Conservation (phyloP, 1,140 invertebrate species). For the Drosophila equinoxialis region DNA sequence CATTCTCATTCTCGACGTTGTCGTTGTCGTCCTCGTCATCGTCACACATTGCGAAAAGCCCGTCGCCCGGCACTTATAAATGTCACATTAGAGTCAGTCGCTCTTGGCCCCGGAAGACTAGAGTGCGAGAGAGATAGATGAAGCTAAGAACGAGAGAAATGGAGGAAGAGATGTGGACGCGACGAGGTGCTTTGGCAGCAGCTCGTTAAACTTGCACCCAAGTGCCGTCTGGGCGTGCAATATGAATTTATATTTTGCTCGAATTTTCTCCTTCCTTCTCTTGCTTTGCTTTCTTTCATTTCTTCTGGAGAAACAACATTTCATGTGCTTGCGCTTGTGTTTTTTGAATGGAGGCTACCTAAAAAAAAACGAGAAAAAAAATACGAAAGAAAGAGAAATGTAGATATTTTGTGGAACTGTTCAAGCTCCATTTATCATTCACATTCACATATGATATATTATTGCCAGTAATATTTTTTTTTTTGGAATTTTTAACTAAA, state of each 20-base stretch:
- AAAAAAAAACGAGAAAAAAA: neutral
- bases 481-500: neutral
- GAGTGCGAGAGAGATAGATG: neutral
- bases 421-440: conserved; percentile 8
- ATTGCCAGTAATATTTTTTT: neutral
- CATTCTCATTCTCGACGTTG: conserved; percentile 55
- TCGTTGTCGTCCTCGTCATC: conserved; percentile 54
- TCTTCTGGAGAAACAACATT: conserved; percentile 10
- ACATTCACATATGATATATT: conserved; percentile 4
- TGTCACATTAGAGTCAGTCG: conserved; percentile 74
- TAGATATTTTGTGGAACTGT: conserved; percentile 1
- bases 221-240: conserved; percentile 34
- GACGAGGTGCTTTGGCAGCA: conserved; percentile 30
- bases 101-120: neutral
- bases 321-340: neutral
- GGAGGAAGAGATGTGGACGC: neutral
- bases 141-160: neutral
- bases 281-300: conserved; percentile 2
- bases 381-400: neutral
- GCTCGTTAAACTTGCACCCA: conserved; percentile 66
- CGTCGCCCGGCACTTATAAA: conserved; percentile 72
- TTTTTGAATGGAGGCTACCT: neutral
- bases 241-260: conserved; percentile 58
- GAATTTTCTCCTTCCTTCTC: conserved; percentile 16
- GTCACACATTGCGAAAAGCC: conserved; percentile 61